Base-by-base conservation (phyloP, 2,888 invertebrate species). In the Epirrita christyi region DNA sequence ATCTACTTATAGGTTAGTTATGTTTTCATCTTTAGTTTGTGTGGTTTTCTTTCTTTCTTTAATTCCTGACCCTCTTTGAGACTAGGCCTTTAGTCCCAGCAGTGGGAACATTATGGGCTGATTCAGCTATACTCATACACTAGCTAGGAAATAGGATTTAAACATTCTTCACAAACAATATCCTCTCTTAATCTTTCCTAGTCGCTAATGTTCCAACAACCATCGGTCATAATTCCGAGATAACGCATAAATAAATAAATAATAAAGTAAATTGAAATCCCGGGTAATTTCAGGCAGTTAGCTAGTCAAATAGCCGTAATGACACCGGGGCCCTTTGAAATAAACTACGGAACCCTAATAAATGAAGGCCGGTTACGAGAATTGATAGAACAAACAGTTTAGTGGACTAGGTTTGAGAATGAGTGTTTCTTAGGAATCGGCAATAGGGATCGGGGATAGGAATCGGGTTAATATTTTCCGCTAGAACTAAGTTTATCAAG, bases 201-300 rank as follows among this genome's bases (percentile, higher is more conserved):
- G 72, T 79, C 70, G 73, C 41, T 66, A 54, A 59, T 61, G 51
- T 46, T 69, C 64, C 63, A 67, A 70, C 70, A 75, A 68, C 70
- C 76, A 83, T 83, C 79, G 79, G 80, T 88, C 86, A 87, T 89
- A 83, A 84, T 86, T 82, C 73, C 64, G 73, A 76, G 79, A 85
- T 86, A 86, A 88, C 81, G 86, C 85, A 88, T 89, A 90, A 88
- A 89, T 90, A 91, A 90, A 90, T 89, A 91, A 86, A 88, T 88
- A 88, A 88, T 90, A 90, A 89, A 91, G 85, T 81, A 86, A 91
- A 91, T 91, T 91, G 91, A 91, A 90, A 84, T 78, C 81, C 72
- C 77, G 73, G 80, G 81, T 84, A 85, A 83, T 81, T 64, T 73
- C 70, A 71, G 70, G 72, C 75, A 77, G 80, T 72, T 75, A 72